Evolutionary conservation across 64 coral and sea anemone genomes (phyloP).

Genomic region (Montipora foliosa): DNA sequence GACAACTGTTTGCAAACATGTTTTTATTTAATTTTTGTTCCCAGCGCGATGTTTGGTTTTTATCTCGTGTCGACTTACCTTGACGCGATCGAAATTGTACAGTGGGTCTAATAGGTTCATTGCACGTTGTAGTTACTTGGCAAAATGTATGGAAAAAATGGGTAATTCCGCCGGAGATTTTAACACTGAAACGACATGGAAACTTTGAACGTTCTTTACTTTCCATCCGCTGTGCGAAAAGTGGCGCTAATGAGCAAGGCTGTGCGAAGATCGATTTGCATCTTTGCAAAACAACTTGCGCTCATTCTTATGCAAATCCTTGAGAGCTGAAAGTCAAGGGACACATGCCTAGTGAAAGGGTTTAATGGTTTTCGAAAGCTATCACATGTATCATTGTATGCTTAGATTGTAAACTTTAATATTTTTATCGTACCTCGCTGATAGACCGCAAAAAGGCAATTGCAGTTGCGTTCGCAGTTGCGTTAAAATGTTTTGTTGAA

Average conservation of each 20-base stretch:
- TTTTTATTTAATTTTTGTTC: neutral
- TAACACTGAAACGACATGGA: no score
- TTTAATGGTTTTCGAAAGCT: neutral
- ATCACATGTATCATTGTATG: neutral
- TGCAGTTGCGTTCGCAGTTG: neutral
- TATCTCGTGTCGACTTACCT: neutral
- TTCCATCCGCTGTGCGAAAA: neutral
- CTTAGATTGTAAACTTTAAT: no score
- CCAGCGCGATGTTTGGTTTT: neutral
- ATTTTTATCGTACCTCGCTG: no score
- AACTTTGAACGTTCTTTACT: neutral
- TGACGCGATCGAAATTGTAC: neutral
- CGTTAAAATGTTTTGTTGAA: no score
- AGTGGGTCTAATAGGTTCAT: no score
- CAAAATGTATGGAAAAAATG: no score
- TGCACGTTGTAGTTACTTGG: no score
- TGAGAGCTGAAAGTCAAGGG: neutral
- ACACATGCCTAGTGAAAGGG: slow-evolving; percentile 16
- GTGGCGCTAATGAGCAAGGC: neutral
- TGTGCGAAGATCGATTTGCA: slow-evolving; percentile 17
- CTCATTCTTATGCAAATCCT: slow-evolving; percentile 17
- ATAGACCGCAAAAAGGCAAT: neutral
- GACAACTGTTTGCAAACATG: neutral
- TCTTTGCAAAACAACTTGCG: slow-evolving; percentile 17
- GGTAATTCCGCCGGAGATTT: no score